Conservation (phyloP, 2,888 invertebrate species). For the Micoletzkya japonica region DNA sequence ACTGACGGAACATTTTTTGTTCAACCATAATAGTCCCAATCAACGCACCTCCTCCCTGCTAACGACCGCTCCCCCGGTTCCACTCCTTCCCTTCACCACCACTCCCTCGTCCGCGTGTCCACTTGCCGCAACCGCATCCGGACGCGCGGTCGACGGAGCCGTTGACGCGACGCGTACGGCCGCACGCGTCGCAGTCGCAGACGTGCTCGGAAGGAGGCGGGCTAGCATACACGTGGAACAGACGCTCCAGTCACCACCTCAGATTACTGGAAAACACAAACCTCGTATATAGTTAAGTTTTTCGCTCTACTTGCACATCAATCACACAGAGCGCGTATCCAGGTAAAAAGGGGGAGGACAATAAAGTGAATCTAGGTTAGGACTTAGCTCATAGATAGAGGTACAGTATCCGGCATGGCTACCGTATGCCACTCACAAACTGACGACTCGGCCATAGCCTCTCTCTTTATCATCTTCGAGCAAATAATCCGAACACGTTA, state of each 20-base stretch:
- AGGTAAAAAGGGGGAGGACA: not conserved
- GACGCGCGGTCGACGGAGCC: not conserved
- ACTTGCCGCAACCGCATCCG: no score
- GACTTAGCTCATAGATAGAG: no score
- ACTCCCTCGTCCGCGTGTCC: no score
- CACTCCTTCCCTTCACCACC: not conserved
- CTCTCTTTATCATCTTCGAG: no score
- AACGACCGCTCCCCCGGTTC: not conserved
- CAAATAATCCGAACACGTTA: no score
- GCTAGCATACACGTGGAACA: slow-evolving; percentile 2
- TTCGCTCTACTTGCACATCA: slow-evolving; percentile 12
- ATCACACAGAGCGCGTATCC: not conserved
- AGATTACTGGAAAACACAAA: not conserved
- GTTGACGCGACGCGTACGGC: not conserved
- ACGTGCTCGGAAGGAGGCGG: not conserved
- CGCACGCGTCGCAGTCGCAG: not conserved
- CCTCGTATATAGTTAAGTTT: not conserved
- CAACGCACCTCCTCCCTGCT: not conserved
- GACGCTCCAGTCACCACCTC: not conserved
- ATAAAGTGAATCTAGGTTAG: not conserved
- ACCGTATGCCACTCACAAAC: no score
- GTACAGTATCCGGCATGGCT: no score
- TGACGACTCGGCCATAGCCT: no score
- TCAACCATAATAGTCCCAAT: not conserved
- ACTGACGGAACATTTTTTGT: no score